These are phyloP conservation scores for Tethya wilhelma DNA, from an alignment of 37 sponge, comb jelly and placozoan genomes.

Conservation along the genomic window DNA sequence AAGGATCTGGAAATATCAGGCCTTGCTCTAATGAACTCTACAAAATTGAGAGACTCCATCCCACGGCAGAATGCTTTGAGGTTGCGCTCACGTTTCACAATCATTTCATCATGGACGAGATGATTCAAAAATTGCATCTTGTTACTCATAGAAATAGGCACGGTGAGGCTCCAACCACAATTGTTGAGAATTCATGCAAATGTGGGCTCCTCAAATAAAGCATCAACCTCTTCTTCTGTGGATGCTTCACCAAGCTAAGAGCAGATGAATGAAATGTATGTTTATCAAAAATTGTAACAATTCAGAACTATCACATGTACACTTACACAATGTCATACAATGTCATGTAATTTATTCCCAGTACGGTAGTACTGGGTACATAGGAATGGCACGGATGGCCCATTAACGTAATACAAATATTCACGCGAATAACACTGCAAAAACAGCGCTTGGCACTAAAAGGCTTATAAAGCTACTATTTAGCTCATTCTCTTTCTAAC, in stretches of 20 bases:
- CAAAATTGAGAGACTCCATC: too few relatives aligned
- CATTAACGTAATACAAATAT: too few relatives aligned
- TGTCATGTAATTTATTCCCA: too few relatives aligned
- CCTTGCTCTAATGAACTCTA: too few relatives aligned
- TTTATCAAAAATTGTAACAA: not conserved
- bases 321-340: not conserved
- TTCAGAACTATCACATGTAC: not conserved
- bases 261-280: not conserved
- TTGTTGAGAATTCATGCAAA: constrained; percentile 2
- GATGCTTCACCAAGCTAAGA: constrained; percentile 6
- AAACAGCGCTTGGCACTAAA: too few relatives aligned
- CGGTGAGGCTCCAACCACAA: constrained; percentile 18
- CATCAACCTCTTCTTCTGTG: constrained; percentile 17
- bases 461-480: too few relatives aligned
- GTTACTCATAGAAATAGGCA: not conserved
- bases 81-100: constrained; percentile 8
- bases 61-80: too few relatives aligned
- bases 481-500: too few relatives aligned
- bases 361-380: too few relatives aligned
- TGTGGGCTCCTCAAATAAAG: not conserved
- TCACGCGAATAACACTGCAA: too few relatives aligned
- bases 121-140: not conserved
- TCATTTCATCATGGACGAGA: constrained; percentile 23
- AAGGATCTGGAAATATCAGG: too few relatives aligned
- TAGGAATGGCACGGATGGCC: too few relatives aligned